Percentiles rank a stretch among this genome's conserved stretches.
Conservation (phyloP, 37 sponge, comb jelly and placozoan species). For the Eunapius fragilis region DNA sequence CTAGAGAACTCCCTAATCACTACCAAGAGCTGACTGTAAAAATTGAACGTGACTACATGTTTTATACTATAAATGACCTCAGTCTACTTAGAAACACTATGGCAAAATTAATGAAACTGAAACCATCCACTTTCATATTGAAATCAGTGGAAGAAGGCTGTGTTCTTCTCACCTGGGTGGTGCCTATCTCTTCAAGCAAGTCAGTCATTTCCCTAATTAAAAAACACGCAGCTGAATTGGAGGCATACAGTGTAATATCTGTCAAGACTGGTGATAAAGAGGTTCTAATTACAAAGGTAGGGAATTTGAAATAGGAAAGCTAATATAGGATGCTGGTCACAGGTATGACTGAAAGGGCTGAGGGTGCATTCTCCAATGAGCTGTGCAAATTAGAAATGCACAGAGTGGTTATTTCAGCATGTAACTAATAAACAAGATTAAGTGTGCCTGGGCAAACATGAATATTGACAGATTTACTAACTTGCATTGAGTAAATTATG, state of each 20-base stretch:
- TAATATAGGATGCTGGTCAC: too few relatives aligned
- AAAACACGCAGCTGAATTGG: background rate
- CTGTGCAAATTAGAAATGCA: too few relatives aligned
- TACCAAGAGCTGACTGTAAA: conserved; percentile 23
- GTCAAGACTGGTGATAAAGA: background rate
- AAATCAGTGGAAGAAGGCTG: conserved; percentile 47
- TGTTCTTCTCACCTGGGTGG: background rate
- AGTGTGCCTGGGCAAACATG: too few relatives aligned
- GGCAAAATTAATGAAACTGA: background rate
- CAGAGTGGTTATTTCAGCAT: too few relatives aligned
- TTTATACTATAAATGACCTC: conserved; percentile 13
- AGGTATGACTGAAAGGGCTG: too few relatives aligned
- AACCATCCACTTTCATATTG: conserved; percentile 30
- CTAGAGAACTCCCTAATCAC: conserved; percentile 12
- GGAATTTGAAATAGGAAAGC: too few relatives aligned
- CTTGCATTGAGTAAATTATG: too few relatives aligned
- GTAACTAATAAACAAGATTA: too few relatives aligned
- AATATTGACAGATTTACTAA: too few relatives aligned
- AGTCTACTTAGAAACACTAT: conserved; percentile 14
- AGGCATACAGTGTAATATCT: background rate
- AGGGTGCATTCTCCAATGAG: too few relatives aligned
- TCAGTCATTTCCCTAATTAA: background rate
- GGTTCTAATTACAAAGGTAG: background rate
- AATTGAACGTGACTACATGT: conserved; percentile 30
- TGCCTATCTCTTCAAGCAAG: background rate